Conservation (phyloP, 1,140 invertebrate genomes). For the Anastrepha obliqua region DNA sequence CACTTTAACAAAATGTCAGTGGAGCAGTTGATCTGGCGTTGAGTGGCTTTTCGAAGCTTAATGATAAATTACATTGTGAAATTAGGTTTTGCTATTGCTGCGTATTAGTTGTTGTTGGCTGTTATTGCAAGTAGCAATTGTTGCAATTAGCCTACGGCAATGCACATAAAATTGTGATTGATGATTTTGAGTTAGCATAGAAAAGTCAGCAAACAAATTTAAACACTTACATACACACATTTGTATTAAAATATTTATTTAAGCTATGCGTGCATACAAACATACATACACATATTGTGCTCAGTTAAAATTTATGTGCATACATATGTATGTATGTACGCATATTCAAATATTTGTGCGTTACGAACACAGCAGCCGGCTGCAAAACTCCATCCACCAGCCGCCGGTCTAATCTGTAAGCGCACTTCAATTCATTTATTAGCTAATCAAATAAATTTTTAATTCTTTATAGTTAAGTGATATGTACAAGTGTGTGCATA, state of each 20-base stretch:
- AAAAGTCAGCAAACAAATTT: conserved; percentile 9
- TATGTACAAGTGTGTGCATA: neutral
- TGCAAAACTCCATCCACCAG: neutral
- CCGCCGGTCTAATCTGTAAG: neutral
- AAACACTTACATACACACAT: neutral
- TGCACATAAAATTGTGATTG: conserved; percentile 44
- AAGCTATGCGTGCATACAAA: neutral
- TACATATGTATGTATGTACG: neutral
- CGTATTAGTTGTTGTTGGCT: neutral
- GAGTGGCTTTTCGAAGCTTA: neutral
- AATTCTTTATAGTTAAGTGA: neutral
- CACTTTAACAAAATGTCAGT: conserved; percentile 18
- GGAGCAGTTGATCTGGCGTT: neutral
- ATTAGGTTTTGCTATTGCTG: neutral
- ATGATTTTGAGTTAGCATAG: conserved; percentile 33
- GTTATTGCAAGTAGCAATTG: conserved; percentile 30
- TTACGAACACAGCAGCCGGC: neutral
- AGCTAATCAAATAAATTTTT: neutral
- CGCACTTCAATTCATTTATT: neutral
- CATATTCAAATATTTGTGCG: neutral
- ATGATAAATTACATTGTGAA: conserved; percentile 32
- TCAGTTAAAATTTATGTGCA: neutral
- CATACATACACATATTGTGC: neutral
- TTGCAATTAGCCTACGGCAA: conserved; percentile 36
- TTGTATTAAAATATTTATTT: neutral